These are phyloP conservation scores for Telmatherina bonti DNA, from an alignment of 2,797 vertebrate genomes.

Conservation along the genomic window DNA sequence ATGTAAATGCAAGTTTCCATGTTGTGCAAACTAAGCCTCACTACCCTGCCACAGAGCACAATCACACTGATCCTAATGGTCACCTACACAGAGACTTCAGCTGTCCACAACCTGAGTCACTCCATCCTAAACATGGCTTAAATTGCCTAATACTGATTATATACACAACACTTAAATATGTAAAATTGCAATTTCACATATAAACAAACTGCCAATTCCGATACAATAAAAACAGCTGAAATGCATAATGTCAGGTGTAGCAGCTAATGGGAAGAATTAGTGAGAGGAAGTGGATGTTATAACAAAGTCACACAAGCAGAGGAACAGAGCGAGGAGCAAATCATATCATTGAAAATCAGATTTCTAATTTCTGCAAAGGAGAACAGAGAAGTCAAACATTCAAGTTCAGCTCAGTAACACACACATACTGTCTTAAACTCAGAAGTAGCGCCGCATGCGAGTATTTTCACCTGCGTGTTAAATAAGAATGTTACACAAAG, in stretches of 20 bases:
- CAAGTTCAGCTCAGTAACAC: slow-evolving; percentile 51
- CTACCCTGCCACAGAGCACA: slow-evolving; percentile 34
- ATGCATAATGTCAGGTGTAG: slow-evolving; percentile 63
- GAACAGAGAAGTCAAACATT: slow-evolving; percentile 27
- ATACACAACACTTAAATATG: slow-evolving; percentile 86
- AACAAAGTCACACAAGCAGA: slow-evolving; percentile 13
- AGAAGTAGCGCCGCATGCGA: slow-evolving; percentile 32
- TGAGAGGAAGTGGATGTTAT: slow-evolving; percentile 9
- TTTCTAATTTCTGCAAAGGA: slow-evolving; percentile 47
- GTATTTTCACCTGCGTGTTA: slow-evolving; percentile 32
- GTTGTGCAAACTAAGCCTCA: slow-evolving; percentile 30
- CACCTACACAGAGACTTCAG: slow-evolving; percentile 56
- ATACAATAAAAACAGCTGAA: slow-evolving; percentile 71
- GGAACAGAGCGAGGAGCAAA: slow-evolving; percentile 2
- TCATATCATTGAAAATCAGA: slow-evolving; percentile 6
- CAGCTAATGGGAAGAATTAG: slow-evolving; percentile 53
- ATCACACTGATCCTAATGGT: slow-evolving; percentile 43
- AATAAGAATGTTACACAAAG: slow-evolving; percentile 32
- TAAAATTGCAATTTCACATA: slow-evolving; percentile 81
- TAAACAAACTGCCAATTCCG: slow-evolving; percentile 68
- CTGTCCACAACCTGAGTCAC: slow-evolving; percentile 51
- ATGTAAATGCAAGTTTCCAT: slow-evolving; percentile 24
- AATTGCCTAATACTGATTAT: slow-evolving; percentile 87
- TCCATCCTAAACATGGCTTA: slow-evolving; percentile 66
- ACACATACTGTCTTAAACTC: slow-evolving; percentile 21